Evolutionary conservation across 1,140 invertebrate genomes (phyloP), one percentile per base, ranked within the genome.

Genomic region (Platyura marginata): DNA sequence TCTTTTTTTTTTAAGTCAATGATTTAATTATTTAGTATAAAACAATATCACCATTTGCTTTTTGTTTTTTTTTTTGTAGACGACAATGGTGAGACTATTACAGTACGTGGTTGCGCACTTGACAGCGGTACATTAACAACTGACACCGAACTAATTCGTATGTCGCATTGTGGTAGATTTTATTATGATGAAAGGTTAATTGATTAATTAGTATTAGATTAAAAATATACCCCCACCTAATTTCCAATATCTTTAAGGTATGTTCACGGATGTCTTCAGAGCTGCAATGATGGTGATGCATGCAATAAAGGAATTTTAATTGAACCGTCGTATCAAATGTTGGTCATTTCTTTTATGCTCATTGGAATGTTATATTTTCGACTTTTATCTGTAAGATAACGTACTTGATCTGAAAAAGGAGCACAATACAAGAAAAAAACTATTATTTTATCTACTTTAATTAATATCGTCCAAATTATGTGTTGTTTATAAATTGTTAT

Each of bases 131-230:
- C 86, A 1, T 69, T 88, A 2, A 93, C 88, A 33, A 90, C 84
- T 2, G 89, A 93, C 59, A 91, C 89, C 1, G 88, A 94, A 66
- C 77, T 92, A 32, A 84, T 91, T 34, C 65, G 88, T 45, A 91
- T 90, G 85, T 91, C 86, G 19, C 88, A 93, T 56, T 94, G 89
- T 61, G 89, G 88, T 32, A 72, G 79, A 45, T 90, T 93, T 63
- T 86, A 81, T 54, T 91, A 85, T 51, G 75, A 88, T 51, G 75
- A 84, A 50, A 77, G 81, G 81, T 91, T 63, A 63, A 60, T 20
- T 8, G 9, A 37, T 8, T 6, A 16, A 25, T 16, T 11, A 5
- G 18, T 6, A 5, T 16, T 6, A 9, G 13, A n/a, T 20, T 40
- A 40, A 40, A 9, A 40, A 11, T n/a, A n/a, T 21, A 40, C 13